These are phyloP conservation scores for Drosophila paulistorum DNA, from an alignment of 1,140 invertebrate genomes.

Conservation along the genomic window DNA sequence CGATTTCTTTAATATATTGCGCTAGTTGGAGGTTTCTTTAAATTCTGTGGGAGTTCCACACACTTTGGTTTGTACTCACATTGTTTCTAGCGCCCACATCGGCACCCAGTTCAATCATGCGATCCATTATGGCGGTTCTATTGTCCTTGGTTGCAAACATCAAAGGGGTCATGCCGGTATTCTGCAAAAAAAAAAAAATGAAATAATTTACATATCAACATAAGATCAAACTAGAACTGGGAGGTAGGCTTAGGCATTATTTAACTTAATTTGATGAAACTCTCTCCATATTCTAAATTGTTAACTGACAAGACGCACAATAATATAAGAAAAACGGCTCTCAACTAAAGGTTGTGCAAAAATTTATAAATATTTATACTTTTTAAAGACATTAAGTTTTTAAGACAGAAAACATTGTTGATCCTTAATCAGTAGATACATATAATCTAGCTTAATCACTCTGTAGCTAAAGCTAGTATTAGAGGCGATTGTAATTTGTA, in stretches of 20 bases:
- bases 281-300: too few species aligned
- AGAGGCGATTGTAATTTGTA: too few species aligned
- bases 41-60: slow-evolving; percentile 27
- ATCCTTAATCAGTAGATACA: too few species aligned
- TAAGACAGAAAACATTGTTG: too few species aligned
- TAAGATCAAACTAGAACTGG: not conserved
- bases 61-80: slow-evolving; percentile 86
- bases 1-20: slow-evolving; percentile 23
- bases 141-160: slow-evolving; percentile 98
- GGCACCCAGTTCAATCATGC: slow-evolving; percentile 95
- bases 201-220: not conserved
- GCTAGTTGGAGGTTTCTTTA: slow-evolving; percentile 32
- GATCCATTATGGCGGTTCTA: slow-evolving; percentile 92
- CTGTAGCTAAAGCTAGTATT: too few species aligned
- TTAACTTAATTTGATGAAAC: not conserved
- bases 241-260: not conserved
- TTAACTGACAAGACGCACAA: too few species aligned
- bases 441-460: too few species aligned
- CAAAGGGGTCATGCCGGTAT: slow-evolving; percentile 95
- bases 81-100: slow-evolving; percentile 95
- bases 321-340: too few species aligned
- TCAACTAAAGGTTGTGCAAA: too few species aligned
- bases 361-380: too few species aligned
- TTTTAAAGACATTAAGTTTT: too few species aligned
- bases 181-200: slow-evolving; percentile 84